Conservation (phyloP, 64 coral and sea anemone species). For the Montipora cactus region DNA sequence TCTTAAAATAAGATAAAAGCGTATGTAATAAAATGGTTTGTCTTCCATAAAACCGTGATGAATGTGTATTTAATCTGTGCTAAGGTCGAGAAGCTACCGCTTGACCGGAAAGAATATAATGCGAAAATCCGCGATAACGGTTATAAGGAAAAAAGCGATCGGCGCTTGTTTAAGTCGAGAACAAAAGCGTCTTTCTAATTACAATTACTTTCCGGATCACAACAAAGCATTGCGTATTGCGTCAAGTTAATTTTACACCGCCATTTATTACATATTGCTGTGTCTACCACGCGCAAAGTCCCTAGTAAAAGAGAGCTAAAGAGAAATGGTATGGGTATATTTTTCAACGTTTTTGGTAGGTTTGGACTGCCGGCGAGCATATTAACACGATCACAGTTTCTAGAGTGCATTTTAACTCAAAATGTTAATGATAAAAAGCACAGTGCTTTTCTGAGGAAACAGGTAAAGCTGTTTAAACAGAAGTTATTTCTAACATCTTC, state of each 20-base stretch:
- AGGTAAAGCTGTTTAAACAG: conserved; percentile 46
- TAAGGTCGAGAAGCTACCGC: conserved; percentile 17
- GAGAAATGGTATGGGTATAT: background rate
- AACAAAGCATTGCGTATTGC: conserved; percentile 24
- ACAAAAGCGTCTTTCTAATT: conserved; percentile 26
- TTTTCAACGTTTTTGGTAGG: background rate
- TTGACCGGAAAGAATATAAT: conserved; percentile 48
- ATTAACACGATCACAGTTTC: background rate
- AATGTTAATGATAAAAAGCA: conserved; percentile 4
- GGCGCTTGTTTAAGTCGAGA: conserved; percentile 24
- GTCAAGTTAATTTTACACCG: conserved; percentile 35
- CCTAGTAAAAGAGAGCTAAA: background rate
- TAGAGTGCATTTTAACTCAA: background rate
- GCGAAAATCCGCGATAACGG: conserved; percentile 30
- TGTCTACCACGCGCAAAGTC: background rate
- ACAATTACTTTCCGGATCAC: conserved; percentile 50
- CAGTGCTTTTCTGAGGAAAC: background rate
- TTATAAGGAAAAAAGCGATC: background rate
- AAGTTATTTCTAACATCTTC: conserved; percentile 36
- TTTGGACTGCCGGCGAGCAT: background rate
- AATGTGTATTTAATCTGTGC: conserved; percentile 50
- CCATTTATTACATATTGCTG: background rate
- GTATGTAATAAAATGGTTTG: conserved; percentile 45
- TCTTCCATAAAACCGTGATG: conserved; percentile 34
- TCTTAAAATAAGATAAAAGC: conserved; percentile 41